Evolutionary conservation across 2,113 vertebrate genomes (phyloP).

Genomic region (Saguinus midas): DNA sequence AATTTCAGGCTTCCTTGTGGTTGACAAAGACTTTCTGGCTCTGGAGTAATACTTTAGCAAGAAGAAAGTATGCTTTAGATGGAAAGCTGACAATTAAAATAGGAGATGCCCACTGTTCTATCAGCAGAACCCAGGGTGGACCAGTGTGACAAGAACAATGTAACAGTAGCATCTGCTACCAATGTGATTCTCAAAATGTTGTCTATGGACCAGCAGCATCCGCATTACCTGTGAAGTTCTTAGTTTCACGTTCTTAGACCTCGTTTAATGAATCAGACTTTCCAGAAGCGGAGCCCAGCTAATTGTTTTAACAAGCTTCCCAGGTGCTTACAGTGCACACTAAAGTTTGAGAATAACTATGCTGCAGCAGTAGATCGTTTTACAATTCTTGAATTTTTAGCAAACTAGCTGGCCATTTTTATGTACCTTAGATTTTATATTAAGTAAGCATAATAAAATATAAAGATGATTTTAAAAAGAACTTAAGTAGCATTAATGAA

Average conservation of each 20-base stretch:
- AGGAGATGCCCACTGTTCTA: background rate
- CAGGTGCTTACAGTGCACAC: background rate
- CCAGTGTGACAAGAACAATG: background rate
- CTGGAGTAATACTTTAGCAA: background rate
- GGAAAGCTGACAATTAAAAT: background rate
- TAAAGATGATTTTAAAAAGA: background rate
- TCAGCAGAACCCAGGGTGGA: background rate
- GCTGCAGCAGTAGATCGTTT: background rate
- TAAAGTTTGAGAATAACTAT: background rate
- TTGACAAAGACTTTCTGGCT: background rate
- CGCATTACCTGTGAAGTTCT: background rate
- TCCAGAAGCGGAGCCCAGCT: background rate
- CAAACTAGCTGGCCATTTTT: background rate
- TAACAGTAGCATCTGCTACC: background rate
- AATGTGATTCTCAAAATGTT: background rate
- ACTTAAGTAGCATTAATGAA: background rate
- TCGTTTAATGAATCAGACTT: background rate
- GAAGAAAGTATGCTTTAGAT: background rate
- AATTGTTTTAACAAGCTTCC: background rate
- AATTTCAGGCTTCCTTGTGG: background rate
- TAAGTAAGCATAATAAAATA: background rate
- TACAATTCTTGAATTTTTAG: background rate
- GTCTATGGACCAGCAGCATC: background rate
- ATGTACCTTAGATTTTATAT: background rate
- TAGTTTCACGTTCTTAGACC: background rate